Conservation (phyloP, 2,888 invertebrate species). For the Calliscelio sp. region DNA sequence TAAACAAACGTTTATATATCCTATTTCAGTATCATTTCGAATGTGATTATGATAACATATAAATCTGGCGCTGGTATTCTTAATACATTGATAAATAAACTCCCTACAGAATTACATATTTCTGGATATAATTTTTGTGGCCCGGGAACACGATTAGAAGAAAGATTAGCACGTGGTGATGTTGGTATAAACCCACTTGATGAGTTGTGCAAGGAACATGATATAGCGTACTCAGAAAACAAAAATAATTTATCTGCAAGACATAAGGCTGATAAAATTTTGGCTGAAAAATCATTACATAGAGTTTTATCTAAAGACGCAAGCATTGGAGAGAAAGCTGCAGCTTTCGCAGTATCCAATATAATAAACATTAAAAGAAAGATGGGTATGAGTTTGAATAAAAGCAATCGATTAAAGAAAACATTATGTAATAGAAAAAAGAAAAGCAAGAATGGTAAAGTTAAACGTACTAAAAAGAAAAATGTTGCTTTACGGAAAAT, state of each 20-base stretch:
- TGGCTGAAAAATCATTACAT: slow-evolving; percentile 80
- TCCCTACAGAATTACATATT: background rate
- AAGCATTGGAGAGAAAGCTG: slow-evolving; percentile 46
- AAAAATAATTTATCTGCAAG: slow-evolving; percentile 8
- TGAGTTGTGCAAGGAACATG: background rate
- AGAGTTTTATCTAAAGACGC: slow-evolving; percentile 78
- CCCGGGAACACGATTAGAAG: slow-evolving; percentile 16
- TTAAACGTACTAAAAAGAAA: background rate
- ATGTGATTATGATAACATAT: no score
- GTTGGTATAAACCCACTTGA: slow-evolving; percentile 74
- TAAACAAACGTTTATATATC: background rate
- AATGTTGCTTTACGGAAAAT: slow-evolving; percentile 7
- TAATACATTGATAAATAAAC: background rate
- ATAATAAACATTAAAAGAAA: slow-evolving; percentile 44
- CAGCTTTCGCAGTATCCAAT: slow-evolving; percentile 42
- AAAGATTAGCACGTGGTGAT: slow-evolving; percentile 72
- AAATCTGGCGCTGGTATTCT: no score
- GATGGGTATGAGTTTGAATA: slow-evolving; percentile 48
- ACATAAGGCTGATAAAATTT: slow-evolving; percentile 76
- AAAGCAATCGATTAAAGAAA: background rate
- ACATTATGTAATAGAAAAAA: background rate
- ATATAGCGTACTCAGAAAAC: slow-evolving; percentile 17
- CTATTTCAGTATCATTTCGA: background rate
- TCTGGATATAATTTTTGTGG: background rate
- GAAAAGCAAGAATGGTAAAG: background rate